Evolutionary conservation across 2,113 vertebrate genomes (phyloP).

Genomic region (Phyllostomus discolor): DNA sequence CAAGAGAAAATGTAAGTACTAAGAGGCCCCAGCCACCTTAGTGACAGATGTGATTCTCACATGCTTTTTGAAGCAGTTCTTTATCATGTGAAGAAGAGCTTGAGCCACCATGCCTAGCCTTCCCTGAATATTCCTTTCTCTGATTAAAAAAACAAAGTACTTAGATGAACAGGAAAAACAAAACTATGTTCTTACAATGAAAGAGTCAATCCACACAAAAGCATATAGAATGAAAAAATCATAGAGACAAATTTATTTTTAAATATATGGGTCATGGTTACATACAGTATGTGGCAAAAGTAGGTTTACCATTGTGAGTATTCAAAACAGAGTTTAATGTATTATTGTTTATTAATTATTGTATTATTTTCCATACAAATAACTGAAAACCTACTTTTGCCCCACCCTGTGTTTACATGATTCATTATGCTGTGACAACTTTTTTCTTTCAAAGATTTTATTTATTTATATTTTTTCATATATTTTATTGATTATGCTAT

Average conservation of each 20-base stretch:
- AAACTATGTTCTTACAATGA: neutral
- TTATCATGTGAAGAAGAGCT: neutral
- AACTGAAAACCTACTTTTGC: neutral
- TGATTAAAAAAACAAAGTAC: neutral
- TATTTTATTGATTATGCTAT: no score
- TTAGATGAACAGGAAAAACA: neutral
- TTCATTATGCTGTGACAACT: neutral
- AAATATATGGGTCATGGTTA: neutral
- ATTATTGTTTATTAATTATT: neutral
- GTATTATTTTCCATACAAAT: neutral
- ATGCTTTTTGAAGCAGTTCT: neutral
- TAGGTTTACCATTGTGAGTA: neutral
- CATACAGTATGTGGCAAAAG: neutral
- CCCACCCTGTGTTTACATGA: neutral
- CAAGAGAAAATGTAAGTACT: neutral
- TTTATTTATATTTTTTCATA: no score
- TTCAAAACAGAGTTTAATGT: neutral
- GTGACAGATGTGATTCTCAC: neutral
- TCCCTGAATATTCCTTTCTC: neutral
- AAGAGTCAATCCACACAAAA: neutral
- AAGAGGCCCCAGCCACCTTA: neutral
- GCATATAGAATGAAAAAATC: neutral
- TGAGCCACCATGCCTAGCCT: neutral
- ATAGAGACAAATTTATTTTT: neutral
- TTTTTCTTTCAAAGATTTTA: neutral